phyloP scores from a whole-genome alignment of 2,113 vertebrate species.

The Coracopsis vasa region DNA sequence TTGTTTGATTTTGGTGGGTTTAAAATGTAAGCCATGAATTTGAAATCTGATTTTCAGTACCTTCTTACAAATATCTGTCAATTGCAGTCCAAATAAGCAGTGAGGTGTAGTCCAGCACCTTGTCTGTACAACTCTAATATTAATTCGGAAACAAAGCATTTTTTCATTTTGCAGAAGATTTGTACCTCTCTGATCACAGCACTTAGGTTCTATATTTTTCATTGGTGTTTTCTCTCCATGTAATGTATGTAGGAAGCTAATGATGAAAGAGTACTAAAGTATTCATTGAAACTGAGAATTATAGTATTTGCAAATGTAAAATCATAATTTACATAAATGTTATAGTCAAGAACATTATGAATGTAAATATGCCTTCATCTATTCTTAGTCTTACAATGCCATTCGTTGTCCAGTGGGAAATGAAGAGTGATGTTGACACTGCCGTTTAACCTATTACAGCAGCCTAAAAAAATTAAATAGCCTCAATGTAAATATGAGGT shows the following conservation, averaged over 20 bases:
- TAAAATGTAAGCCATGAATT: background rate
- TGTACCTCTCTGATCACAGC: background rate
- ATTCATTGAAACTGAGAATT: conserved; percentile 65
- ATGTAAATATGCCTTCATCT: conserved; percentile 70
- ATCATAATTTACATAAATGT: conserved; percentile 73
- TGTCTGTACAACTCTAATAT: background rate
- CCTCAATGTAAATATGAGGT: conserved; percentile 68
- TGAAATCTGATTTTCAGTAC: background rate
- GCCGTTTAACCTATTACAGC: conserved; percentile 67
- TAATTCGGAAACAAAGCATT: background rate
- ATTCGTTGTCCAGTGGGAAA: conserved; percentile 71
- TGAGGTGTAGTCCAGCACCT: background rate
- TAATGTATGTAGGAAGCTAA: conserved; percentile 37
- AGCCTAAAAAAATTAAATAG: conserved; percentile 63
- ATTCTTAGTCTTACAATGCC: conserved; percentile 55
- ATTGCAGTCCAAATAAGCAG: rapidly evolving
- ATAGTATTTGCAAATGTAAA: conserved; percentile 71
- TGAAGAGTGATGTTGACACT: conserved; percentile 65
- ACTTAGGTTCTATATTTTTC: conserved; percentile 32
- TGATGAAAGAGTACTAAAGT: conserved; percentile 61
- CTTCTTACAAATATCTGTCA: background rate
- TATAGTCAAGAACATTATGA: conserved; percentile 61
- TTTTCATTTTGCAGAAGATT: background rate
- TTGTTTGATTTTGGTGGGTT: background rate
- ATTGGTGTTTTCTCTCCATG: conserved; percentile 11